Percentiles rank a stretch among this genome's conserved stretches.
Evolutionary conservation across 1,140 invertebrate genomes (phyloP).

Genomic region (Drosophila teissieri): DNA sequence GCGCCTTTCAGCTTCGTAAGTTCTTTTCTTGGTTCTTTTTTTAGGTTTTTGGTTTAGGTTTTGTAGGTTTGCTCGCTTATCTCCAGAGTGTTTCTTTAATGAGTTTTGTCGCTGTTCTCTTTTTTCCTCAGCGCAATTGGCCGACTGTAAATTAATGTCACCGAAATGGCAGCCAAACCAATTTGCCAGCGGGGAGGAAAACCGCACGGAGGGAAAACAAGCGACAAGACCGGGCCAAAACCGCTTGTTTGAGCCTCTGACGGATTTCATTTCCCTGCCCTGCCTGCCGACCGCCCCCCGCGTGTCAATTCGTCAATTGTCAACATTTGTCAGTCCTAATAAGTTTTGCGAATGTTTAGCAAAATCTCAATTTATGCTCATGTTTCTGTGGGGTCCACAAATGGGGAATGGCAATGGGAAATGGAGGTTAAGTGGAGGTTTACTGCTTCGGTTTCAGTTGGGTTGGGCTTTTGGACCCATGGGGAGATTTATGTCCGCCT

Average conservation of each 20-base stretch:
- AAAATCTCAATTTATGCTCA: constrained; percentile 49
- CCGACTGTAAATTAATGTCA: constrained; percentile 61
- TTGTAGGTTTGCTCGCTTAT: constrained; percentile 22
- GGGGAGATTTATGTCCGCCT: constrained; percentile 37
- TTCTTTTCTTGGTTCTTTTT: constrained; percentile 13
- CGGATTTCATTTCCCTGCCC: constrained; percentile 32
- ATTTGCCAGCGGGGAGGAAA: constrained; percentile 32
- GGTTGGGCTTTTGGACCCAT: constrained; percentile 30
- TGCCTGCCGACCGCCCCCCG: not conserved
- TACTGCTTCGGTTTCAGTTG: constrained; percentile 16
- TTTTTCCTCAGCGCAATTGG: constrained; percentile 28
- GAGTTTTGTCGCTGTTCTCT: constrained; percentile 47
- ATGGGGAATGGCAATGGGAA: constrained; percentile 37
- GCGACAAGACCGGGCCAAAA: constrained; percentile 34
- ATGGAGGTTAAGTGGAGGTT: constrained; percentile 55
- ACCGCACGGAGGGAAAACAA: constrained; percentile 31
- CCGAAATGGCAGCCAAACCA: constrained; percentile 52
- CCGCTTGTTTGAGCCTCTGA: constrained; percentile 40
- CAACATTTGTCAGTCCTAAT: constrained; percentile 60
- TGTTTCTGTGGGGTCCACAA: constrained; percentile 39
- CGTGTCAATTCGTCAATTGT: constrained; percentile 51
- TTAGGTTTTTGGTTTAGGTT: no score
- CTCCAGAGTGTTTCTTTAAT: constrained; percentile 41
- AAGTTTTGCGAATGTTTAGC: constrained; percentile 54
- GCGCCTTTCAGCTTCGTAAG: constrained; percentile 4